phyloP scores from a whole-genome alignment of 2,888 invertebrate genomes.

The Pegoplata infirma region DNA sequence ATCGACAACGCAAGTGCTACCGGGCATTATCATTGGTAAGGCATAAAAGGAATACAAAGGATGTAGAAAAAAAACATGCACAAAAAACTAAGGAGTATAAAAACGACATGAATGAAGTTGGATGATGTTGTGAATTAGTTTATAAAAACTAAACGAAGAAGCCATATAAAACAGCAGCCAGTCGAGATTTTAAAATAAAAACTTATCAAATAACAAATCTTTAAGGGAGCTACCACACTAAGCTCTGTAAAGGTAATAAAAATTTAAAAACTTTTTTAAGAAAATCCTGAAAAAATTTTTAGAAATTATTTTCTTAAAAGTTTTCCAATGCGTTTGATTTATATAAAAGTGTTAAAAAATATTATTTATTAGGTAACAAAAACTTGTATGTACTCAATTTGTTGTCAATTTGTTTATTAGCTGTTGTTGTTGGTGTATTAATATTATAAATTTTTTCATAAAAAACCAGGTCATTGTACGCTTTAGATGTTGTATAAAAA shows the following conservation, averaged over 20 bases:
- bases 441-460: slow-evolving; percentile 2
- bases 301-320: not conserved
- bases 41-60: slow-evolving; percentile 4
- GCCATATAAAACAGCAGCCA: not conserved
- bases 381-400: slow-evolving; percentile 42
- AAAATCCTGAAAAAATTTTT: not conserved
- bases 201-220: slow-evolving; percentile 44
- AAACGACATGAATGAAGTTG: slow-evolving; percentile 31
- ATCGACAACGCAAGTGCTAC: slow-evolving; percentile 78
- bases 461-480: slow-evolving; percentile 54
- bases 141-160: slow-evolving; percentile 39
- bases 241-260: not conserved
- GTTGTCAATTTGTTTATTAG: slow-evolving; percentile 38
- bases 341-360: not conserved
- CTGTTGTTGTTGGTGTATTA: not conserved
- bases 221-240: not conserved
- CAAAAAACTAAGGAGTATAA: no score
- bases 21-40: slow-evolving; percentile 73
- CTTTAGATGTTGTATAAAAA: slow-evolving; percentile 48
- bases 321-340: not conserved
- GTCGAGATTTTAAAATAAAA: not conserved
- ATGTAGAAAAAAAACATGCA: no score
- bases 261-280: not conserved
- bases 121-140: slow-evolving; percentile 33
- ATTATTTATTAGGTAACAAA: slow-evolving; percentile 7